Evolutionary conservation across 1,140 invertebrate genomes (phyloP).

Genomic region (Drosophila sulfurigaster): DNA sequence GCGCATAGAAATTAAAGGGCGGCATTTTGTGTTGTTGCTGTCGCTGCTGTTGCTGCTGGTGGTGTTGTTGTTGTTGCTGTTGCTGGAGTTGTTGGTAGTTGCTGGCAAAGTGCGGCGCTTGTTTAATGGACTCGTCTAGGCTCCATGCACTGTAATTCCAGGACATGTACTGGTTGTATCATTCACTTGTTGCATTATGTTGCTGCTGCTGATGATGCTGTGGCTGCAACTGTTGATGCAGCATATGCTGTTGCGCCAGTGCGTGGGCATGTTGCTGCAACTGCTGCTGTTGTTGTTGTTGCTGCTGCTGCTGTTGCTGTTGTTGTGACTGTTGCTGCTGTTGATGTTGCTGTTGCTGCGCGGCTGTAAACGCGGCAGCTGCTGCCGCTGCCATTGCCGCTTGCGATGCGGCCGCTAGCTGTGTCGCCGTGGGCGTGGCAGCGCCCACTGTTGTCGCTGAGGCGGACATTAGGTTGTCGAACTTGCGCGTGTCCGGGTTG

Average conservation of each 20-base stretch:
- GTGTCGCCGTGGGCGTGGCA: conserved; percentile 84
- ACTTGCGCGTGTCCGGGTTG: conserved; percentile 92
- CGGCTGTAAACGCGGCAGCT: conserved; percentile 75
- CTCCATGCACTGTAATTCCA: conserved; percentile 80
- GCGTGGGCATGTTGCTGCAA: conserved; percentile 84
- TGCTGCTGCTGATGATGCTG: conserved; percentile 78
- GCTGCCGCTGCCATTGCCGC: conserved; percentile 80
- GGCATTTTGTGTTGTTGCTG: conserved; percentile 49
- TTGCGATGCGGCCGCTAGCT: conserved; percentile 75
- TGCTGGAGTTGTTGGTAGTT: conserved; percentile 52
- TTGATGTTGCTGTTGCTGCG: conserved; percentile 69
- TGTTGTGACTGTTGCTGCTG: conserved; percentile 69
- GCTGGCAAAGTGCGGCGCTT: conserved; percentile 57
- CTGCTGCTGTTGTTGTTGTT: conserved; percentile 53
- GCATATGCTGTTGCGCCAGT: conserved; percentile 75
- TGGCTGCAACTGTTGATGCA: conserved; percentile 70
- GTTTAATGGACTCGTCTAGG: conserved; percentile 68
- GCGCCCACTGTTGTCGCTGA: conserved; percentile 86
- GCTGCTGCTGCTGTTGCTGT: conserved; percentile 74
- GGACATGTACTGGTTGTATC: conserved; percentile 81
- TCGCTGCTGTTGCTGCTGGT: conserved; percentile 50
- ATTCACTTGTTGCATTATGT: conserved; percentile 83
- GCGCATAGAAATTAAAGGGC: conserved; percentile 50
- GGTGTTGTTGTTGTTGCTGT: conserved; percentile 46
- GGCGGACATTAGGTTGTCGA: conserved; percentile 88